A percentile compares a stretch with the other conserved stretches of the same genome.
Evolutionary conservation across 2,113 vertebrate species (phyloP).

Genomic region (Nipponia nippon): DNA sequence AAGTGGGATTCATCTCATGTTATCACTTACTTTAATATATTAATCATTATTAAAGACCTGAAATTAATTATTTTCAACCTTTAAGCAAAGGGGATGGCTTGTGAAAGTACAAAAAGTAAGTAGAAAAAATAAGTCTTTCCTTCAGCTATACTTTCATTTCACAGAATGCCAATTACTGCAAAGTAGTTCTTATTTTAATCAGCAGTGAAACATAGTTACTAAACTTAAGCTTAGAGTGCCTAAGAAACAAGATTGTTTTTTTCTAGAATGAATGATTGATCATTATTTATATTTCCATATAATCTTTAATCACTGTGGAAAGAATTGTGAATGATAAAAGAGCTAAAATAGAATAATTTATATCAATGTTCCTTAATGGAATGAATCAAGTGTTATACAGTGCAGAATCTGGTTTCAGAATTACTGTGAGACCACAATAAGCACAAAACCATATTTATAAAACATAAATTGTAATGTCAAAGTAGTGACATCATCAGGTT

Average conservation of each 20-base stretch:
- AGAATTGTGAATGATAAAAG: not conserved
- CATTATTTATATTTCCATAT: not conserved
- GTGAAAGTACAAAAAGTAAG: not conserved
- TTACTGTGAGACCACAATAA: not conserved
- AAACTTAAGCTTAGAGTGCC: not conserved
- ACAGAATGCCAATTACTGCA: not conserved
- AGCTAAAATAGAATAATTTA: not conserved
- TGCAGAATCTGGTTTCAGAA: not conserved
- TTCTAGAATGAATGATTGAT: not conserved
- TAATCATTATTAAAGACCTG: not conserved
- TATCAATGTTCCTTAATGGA: not conserved
- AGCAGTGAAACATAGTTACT: not conserved
- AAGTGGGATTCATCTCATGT: not conserved
- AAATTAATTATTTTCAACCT: not conserved
- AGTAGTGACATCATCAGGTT: not conserved
- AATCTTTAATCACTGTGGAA: not conserved
- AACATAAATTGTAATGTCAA: not conserved
- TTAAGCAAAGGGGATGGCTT: not conserved
- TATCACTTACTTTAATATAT: not conserved
- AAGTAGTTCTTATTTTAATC: conserved; percentile 1
- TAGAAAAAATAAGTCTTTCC: not conserved
- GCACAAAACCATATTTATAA: not conserved
- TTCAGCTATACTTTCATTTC: not conserved
- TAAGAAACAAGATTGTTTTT: not conserved
- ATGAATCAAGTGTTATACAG: not conserved